Percentiles rank a stretch among this genome's conserved stretches.
These are phyloP conservation scores for Rhyacophila evoluta DNA, from an alignment of 2,888 invertebrate species.

Conservation along the genomic window DNA sequence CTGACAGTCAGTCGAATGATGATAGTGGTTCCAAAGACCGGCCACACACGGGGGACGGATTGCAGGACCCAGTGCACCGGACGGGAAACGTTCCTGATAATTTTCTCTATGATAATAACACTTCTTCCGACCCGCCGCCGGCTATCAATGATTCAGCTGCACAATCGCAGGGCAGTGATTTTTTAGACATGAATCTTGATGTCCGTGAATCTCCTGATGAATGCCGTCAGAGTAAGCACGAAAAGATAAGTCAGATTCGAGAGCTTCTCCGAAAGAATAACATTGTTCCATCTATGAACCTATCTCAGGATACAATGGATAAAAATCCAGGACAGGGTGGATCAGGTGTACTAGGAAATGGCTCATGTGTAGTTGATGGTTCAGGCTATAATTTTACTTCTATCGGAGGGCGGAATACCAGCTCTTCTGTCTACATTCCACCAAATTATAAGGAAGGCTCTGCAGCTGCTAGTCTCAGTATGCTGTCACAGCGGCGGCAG, in stretches of 20 bases:
- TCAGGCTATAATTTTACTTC: slow-evolving; percentile 64
- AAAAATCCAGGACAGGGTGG: background rate
- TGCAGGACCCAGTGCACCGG: background rate
- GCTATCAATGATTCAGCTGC: background rate
- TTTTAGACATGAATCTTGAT: slow-evolving; percentile 66
- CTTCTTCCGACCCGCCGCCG: background rate
- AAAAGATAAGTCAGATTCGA: slow-evolving; percentile 81
- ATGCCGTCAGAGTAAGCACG: slow-evolving; percentile 70
- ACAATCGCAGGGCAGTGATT: slow-evolving; percentile 58
- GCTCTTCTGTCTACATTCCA: slow-evolving; percentile 56
- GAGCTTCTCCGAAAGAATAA: slow-evolving; percentile 79
- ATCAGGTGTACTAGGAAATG: background rate
- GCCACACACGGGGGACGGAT: slow-evolving; percentile 33
- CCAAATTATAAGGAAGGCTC: slow-evolving; percentile 50
- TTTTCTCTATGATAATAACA: background rate
- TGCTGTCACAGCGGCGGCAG: slow-evolving; percentile 58
- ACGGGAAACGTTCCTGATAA: background rate
- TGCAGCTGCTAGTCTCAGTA: slow-evolving; percentile 45
- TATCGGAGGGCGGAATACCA: slow-evolving; percentile 56
- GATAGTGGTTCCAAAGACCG: slow-evolving; percentile 56
- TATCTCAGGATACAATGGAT: background rate
- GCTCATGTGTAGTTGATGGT: slow-evolving; percentile 56
- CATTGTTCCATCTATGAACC: slow-evolving; percentile 34
- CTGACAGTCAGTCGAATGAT: slow-evolving; percentile 57
- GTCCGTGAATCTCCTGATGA: slow-evolving; percentile 62